Conservation (phyloP, 2,888 invertebrate species). For the Trisateles emortualis region DNA sequence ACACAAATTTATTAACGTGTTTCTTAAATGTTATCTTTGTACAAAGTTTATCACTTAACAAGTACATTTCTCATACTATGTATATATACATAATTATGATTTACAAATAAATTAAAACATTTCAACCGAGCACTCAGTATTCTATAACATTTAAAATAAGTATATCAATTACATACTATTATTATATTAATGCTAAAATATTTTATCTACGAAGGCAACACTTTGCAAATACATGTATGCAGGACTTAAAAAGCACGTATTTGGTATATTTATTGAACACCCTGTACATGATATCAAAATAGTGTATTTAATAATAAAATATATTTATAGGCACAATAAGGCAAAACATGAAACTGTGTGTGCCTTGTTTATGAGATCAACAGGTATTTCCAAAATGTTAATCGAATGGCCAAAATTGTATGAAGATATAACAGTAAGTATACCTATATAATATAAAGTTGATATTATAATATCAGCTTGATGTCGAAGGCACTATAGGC, state of each 20-base stretch:
- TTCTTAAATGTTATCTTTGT: slow-evolving; percentile 57
- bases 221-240: slow-evolving; percentile 69
- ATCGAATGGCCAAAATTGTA: slow-evolving; percentile 41
- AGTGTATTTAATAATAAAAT: slow-evolving; percentile 69
- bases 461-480: slow-evolving; percentile 53
- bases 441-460: slow-evolving; percentile 37
- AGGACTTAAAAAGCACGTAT: slow-evolving; percentile 82
- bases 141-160: slow-evolving; percentile 41
- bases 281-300: slow-evolving; percentile 85
- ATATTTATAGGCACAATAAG: slow-evolving; percentile 76
- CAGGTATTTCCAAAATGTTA: slow-evolving; percentile 57
- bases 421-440: slow-evolving; percentile 29
- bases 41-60: slow-evolving; percentile 46
- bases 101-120: slow-evolving; percentile 68
- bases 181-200: slow-evolving; percentile 27
- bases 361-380: slow-evolving; percentile 80
- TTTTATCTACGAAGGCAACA: slow-evolving; percentile 78
- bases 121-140: slow-evolving; percentile 57
- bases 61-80: slow-evolving; percentile 50
- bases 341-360: slow-evolving; percentile 69
- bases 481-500: slow-evolving; percentile 60
- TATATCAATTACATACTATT: slow-evolving; percentile 33
- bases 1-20: slow-evolving; percentile 42
- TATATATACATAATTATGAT: slow-evolving; percentile 52
- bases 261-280: slow-evolving; percentile 84